Base-by-base conservation (phyloP, 2,797 vertebrate genomes). In the Amblyopsis hoosieri region DNA sequence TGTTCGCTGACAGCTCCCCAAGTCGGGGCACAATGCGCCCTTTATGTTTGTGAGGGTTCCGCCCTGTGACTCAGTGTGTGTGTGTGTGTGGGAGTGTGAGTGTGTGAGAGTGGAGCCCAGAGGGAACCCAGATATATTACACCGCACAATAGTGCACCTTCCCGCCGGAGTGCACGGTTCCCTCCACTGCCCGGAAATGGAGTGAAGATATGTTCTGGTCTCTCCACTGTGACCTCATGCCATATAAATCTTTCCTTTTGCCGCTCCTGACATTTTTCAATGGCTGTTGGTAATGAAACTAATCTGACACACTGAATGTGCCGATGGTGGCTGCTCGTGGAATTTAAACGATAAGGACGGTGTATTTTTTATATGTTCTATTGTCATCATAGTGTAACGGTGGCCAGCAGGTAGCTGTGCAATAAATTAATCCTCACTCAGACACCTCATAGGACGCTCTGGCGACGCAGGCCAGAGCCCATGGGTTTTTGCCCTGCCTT, bases 21-120 rank as follows among this genome's bases (percentile, higher is more conserved):
- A 86, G 85, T 84, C 67, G 76, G 79, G 87, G 79, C 86, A 91
- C 91, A 91, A 92, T 87, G 88, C 84, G 12, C 46, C 82, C 90
- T 92, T 91, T 91, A 90, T 91, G 81, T 73, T 71, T 67, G 57
- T 52, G 49, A 83, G 85, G 85, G 85, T 90, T 80, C 89, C 87
- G 85, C 87, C 90, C 89, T 85, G 85, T 90, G 85, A 90, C 78
- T 90, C 88, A 86, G 81, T 72, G 76, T 37, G 42, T 37, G 31
- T 37, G 47, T 29, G n/a, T n/a, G 45, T 23, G 58, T 33, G 23
- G 31, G 47, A 33, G 58, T 37, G 58, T 42, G 48, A 69, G 67
- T 19, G 62, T 59, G 57, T 65, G 54, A 83, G 71, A 81, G 80
- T 1, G 9, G 66, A 72, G 78, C 74, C 87, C 85, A 65, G 8